These are phyloP conservation scores for Nannospalax galili DNA, from an alignment of 2,113 vertebrate genomes.

Conservation along the genomic window DNA sequence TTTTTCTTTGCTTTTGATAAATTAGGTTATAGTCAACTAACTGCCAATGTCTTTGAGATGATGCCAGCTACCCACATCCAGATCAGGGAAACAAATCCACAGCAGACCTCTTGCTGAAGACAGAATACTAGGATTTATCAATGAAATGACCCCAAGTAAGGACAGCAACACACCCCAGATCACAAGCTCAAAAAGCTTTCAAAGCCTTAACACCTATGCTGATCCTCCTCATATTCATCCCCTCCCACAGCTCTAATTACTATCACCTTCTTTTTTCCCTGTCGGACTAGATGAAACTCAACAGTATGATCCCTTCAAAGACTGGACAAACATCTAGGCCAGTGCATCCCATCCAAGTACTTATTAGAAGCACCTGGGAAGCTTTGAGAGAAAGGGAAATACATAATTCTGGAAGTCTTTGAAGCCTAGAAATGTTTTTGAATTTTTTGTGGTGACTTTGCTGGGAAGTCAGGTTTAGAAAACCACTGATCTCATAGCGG, in stretches of 20 bases:
- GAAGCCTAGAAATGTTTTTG: background rate
- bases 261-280: background rate
- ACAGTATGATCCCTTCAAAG: background rate
- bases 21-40: background rate
- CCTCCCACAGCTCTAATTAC: slow-evolving; percentile 21
- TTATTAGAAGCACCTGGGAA: background rate
- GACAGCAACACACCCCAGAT: background rate
- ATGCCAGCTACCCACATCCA: background rate
- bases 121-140: background rate
- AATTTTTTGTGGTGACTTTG: background rate
- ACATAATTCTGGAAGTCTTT: background rate
- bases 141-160: background rate
- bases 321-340: background rate
- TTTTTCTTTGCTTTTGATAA: background rate
- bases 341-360: background rate
- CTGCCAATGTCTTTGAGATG: background rate
- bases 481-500: too few relatives aligned
- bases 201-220: background rate
- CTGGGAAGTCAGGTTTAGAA: background rate
- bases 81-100: background rate
- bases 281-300: background rate
- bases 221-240: background rate
- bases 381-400: background rate
- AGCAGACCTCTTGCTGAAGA: background rate
- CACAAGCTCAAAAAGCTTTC: background rate